A percentile compares a stretch with the other conserved stretches of the same genome.
Evolutionary conservation across 2,113 vertebrate genomes (phyloP).

Genomic region (Opisthocomus hoazin): DNA sequence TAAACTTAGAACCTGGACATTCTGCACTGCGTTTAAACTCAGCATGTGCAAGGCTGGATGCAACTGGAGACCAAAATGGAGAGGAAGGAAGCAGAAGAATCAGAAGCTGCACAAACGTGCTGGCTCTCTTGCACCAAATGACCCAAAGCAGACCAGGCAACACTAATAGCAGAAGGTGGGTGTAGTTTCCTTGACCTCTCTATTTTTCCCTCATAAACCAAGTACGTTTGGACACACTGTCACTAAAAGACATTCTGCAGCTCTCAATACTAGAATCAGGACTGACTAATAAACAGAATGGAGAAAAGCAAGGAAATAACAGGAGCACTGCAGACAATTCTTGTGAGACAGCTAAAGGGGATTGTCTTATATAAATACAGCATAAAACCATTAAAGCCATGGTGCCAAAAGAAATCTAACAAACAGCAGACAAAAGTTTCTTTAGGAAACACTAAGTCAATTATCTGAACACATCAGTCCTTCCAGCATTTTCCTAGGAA

Average conservation of each 20-base stretch:
- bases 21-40: neutral
- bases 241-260: neutral
- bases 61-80: neutral
- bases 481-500: neutral
- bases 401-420: neutral
- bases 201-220: neutral
- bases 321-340: neutral
- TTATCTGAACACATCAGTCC: neutral
- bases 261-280: neutral
- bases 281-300: neutral
- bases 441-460: neutral
- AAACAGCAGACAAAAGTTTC: neutral
- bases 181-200: neutral
- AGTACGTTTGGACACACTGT: neutral
- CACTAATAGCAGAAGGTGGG: neutral
- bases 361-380: neutral
- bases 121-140: neutral
- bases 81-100: neutral
- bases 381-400: neutral
- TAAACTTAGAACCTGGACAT: neutral
- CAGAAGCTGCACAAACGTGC: neutral
- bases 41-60: neutral
- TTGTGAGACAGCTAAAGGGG: neutral
- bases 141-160: neutral
- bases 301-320: neutral